A percentile compares a stretch with the other conserved stretches of the same genome.
Evolutionary conservation across 2,888 invertebrate species (phyloP).

Genomic region (Andrena marginata): DNA sequence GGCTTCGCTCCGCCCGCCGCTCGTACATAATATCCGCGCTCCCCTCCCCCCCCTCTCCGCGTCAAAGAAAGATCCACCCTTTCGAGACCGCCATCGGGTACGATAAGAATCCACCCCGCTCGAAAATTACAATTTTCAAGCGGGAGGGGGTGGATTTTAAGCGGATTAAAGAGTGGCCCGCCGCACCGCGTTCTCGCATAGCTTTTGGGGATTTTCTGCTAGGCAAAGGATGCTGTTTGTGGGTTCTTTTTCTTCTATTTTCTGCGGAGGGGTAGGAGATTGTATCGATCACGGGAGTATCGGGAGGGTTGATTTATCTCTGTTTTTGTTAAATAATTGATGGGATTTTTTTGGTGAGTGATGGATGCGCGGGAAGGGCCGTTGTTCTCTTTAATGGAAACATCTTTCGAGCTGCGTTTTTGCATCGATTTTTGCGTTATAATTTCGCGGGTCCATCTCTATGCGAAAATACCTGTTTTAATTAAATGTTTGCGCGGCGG

Average conservation of each 20-base stretch:
- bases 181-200: conserved; percentile 5
- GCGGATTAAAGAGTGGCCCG: conserved; percentile 7
- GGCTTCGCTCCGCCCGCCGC: conserved; percentile 20
- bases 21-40: conserved; percentile 18
- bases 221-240: conserved; percentile 23
- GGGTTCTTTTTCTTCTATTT: conserved; percentile 13
- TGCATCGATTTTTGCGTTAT: too few species aligned
- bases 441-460: too few species aligned
- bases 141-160: neutral
- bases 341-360: neutral
- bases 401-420: too few species aligned
- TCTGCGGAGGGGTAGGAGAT: neutral
- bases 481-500: neutral
- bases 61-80: conserved; percentile 23
- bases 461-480: neutral
- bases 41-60: too few species aligned
- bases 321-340: neutral
- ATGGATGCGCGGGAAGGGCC: neutral
- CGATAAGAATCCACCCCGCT: conserved; percentile 27
- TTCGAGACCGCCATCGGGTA: neutral
- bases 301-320: neutral
- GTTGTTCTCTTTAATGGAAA: too few species aligned
- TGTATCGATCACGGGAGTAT: neutral
- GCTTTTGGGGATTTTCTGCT: conserved; percentile 3
- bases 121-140: conserved; percentile 23